phyloP scores from a whole-genome alignment of 2,888 invertebrate species.

The Entomobrya proxima region DNA sequence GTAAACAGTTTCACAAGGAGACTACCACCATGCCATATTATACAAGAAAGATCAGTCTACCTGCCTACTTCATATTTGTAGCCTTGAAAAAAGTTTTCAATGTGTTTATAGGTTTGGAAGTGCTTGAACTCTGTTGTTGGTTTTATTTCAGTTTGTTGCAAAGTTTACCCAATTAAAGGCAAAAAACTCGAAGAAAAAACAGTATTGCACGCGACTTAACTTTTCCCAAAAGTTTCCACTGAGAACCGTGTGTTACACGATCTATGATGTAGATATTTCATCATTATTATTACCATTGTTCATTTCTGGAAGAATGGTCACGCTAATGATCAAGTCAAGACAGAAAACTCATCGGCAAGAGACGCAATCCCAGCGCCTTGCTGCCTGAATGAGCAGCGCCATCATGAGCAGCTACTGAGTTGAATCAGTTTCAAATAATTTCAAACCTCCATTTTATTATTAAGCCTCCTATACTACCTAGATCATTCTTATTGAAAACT shows the following conservation, averaged over 20 bases:
- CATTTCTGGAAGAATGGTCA: constrained; percentile 34
- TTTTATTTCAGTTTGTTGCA: neutral
- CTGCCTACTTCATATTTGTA: neutral
- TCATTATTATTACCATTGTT: neutral
- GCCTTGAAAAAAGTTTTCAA: constrained; percentile 20
- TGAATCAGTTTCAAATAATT: neutral
- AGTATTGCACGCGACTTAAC: constrained; percentile 2
- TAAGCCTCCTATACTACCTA: neutral
- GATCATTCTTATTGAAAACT: neutral
- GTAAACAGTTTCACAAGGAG: neutral
- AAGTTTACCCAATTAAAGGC: constrained; percentile 12
- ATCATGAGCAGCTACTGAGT: neutral
- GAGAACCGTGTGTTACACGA: neutral
- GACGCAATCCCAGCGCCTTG: too few relatives aligned
- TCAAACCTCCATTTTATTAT: too few relatives aligned
- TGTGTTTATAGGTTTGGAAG: too few relatives aligned
- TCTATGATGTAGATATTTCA: too few relatives aligned
- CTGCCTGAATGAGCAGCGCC: constrained; percentile 4
- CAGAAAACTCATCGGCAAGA: too few relatives aligned
- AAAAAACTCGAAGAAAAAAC: neutral
- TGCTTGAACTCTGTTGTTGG: neutral
- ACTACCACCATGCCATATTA: neutral
- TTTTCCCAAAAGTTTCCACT: constrained; percentile 18
- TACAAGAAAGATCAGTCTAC: neutral
- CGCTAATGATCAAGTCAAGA: constrained; percentile 16